These are phyloP conservation scores for Drosophila saltans DNA, from an alignment of 1,140 invertebrate genomes.

Conservation along the genomic window DNA sequence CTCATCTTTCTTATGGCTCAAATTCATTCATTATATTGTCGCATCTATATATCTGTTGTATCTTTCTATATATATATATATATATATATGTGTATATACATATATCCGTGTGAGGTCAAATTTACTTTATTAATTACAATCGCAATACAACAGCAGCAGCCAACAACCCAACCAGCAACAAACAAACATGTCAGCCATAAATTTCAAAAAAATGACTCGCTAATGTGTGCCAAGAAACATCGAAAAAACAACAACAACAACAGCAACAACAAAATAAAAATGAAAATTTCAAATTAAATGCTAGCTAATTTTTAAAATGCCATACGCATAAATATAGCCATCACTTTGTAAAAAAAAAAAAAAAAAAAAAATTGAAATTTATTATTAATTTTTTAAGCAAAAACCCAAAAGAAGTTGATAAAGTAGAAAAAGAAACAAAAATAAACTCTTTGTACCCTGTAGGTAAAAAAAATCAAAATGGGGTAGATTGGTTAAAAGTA, in stretches of 20 bases:
- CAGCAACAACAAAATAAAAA: constrained; percentile 15
- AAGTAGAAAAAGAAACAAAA: background rate
- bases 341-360: constrained; percentile 27
- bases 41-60: constrained; percentile 28
- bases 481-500: background rate
- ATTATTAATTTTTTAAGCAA: constrained; percentile 5
- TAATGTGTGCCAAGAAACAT: constrained; percentile 61
- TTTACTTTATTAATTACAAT: constrained; percentile 80
- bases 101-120: constrained; percentile 71
- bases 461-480: background rate
- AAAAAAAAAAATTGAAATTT: constrained; percentile 14
- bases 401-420: constrained; percentile 1
- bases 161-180: constrained; percentile 44
- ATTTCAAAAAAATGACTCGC: constrained; percentile 65
- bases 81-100: constrained; percentile 17
- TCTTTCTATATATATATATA: constrained; percentile 18
- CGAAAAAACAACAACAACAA: constrained; percentile 17
- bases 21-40: constrained; percentile 80
- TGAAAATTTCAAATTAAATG: constrained; percentile 68
- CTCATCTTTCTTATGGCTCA: constrained; percentile 25
- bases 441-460: background rate
- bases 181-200: constrained; percentile 35
- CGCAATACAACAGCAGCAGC: constrained; percentile 36
- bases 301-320: constrained; percentile 61
- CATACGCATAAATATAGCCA: constrained; percentile 30